These are phyloP conservation scores for Promerops cafer DNA, from an alignment of 2,113 vertebrate genomes.

Conservation along the genomic window DNA sequence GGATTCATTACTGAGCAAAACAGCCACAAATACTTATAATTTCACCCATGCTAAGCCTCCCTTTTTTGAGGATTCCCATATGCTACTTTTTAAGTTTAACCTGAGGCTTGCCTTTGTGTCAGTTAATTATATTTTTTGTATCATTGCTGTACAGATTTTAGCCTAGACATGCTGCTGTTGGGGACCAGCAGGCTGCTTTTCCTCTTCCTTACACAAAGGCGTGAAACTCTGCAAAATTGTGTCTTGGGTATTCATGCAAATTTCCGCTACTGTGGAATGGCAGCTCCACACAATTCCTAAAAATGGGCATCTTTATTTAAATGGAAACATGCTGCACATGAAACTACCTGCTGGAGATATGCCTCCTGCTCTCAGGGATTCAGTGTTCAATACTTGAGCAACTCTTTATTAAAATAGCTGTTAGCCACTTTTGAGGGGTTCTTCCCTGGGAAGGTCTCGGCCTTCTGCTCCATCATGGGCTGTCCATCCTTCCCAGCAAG, in stretches of 20 bases:
- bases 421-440: background rate
- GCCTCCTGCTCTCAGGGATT: too few species aligned
- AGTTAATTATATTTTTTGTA: background rate
- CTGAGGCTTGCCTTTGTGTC: background rate
- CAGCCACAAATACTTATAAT: background rate
- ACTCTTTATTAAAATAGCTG: background rate
- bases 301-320: background rate
- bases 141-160: rapidly evolving
- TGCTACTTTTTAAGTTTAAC: background rate
- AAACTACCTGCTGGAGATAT: background rate
- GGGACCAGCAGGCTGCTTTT: background rate
- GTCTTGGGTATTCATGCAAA: background rate
- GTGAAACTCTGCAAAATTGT: background rate
- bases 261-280: rapidly evolving
- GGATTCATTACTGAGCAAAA: background rate
- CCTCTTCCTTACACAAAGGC: background rate
- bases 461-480: rapidly evolving
- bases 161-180: background rate
- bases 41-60: background rate
- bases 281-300: rapidly evolving
- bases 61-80: background rate
- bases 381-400: background rate
- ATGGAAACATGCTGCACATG: background rate
- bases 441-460: rapidly evolving
- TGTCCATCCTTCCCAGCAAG: background rate